Evolutionary conservation across 2,113 vertebrate species (phyloP).

Genomic region (Psophia crepitans): DNA sequence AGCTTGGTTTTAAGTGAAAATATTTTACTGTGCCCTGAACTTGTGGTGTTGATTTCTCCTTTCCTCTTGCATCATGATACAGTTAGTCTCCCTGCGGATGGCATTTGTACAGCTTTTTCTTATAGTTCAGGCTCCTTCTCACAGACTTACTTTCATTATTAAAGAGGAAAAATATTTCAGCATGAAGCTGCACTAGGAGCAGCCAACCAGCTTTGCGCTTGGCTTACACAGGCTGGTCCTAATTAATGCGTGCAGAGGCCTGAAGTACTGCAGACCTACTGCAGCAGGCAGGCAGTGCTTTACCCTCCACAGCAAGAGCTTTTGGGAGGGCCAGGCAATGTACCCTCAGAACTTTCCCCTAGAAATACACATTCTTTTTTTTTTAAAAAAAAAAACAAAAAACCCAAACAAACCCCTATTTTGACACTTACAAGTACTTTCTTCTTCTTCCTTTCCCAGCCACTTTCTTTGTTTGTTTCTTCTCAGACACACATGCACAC

Average conservation of each 20-base stretch:
- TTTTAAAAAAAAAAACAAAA: too few species aligned
- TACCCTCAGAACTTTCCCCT: not conserved
- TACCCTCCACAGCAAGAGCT: not conserved
- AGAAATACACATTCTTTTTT: not conserved
- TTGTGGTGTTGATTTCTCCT: not conserved
- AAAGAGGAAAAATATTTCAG: not conserved
- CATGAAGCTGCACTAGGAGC: not conserved
- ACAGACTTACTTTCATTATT: not conserved
- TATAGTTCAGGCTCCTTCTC: not conserved
- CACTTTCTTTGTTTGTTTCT: not conserved
- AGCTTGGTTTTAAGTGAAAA: not conserved
- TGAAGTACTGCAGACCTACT: not conserved
- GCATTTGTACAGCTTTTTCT: not conserved
- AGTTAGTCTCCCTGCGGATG: not conserved
- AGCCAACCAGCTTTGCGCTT: not conserved
- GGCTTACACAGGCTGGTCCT: not conserved
- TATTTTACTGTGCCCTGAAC: not conserved
- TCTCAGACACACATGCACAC: not conserved
- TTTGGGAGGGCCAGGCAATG: not conserved
- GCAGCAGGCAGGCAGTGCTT: not conserved
- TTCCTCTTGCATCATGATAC: not conserved
- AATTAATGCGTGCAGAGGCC: not conserved
- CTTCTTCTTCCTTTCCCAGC: not conserved
- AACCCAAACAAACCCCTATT: not conserved
- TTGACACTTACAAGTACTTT: not conserved